Base-by-base conservation (phyloP, 2,888 invertebrate genomes). In the Eupsilia transversa region DNA sequence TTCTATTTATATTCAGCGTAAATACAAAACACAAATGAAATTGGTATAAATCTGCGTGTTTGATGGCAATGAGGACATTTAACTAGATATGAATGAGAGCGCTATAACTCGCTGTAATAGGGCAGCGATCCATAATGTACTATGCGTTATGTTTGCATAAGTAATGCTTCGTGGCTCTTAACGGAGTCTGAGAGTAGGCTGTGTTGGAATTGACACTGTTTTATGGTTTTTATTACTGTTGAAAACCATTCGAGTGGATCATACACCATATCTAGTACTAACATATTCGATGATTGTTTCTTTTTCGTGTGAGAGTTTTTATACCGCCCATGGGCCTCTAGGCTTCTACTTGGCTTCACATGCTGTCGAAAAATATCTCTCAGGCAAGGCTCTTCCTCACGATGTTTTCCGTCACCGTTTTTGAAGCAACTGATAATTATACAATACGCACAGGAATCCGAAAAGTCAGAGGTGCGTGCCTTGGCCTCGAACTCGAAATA, bases 61-160 rank as follows among this genome's bases (percentile, higher is more conserved):
- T 85, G 85, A 82, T 85, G 64, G 69, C 82, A 73, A 74, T 82
- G 72, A 63, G 75, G 72, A 85, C 75, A 78, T 82, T 81, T 73
- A 71, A 73, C 70, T 61, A 82, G 85, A 82, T 78, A 82, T 85
- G 82, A 82, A 78, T 69, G 65, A 73, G 72, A 64, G 60, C 65
- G 73, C 65, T 14, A 65, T 84, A 74, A 82, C 64, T 83, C 59
- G 67, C 12, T 30, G 72, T 82, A 73, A 84, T 82, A 75, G 82
- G 85, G 78, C 78, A 85, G 20, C 17, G 73, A 73, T 82, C 79
- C 82, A 82, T 75, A 72, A 68, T 74, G 66, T 76, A 80, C 68
- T 74, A 61, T 74, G 85, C 65, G 85, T 72, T 81, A 61, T 84
- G 72, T 74, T 77, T 66, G 66, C 82, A 74, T 70, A 80, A 76